phyloP scores from a whole-genome alignment of 2,113 vertebrate genomes.

The Pelvicachromis taeniatus region DNA sequence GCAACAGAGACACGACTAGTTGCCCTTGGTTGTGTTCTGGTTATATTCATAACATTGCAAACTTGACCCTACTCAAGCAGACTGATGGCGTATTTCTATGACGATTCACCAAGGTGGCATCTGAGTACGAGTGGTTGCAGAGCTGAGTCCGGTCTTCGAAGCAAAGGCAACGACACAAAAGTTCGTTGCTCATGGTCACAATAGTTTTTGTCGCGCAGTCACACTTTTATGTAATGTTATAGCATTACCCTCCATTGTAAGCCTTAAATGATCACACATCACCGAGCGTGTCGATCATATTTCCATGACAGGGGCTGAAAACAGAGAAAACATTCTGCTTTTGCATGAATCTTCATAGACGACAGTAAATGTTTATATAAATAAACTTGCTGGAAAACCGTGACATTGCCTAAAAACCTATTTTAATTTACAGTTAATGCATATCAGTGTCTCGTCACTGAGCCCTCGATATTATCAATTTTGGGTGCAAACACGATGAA shows the following conservation, averaged over 20 bases:
- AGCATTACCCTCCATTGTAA: neutral
- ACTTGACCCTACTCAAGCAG: neutral
- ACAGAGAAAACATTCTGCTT: neutral
- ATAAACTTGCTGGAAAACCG: neutral
- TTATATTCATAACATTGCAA: neutral
- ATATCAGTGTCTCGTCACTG: neutral
- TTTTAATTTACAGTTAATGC: neutral
- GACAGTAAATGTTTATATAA: neutral
- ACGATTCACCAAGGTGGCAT: neutral
- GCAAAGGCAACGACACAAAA: neutral
- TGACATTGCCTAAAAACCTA: neutral
- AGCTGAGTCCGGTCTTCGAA: neutral
- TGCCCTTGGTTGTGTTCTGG: neutral
- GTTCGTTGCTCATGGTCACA: neutral
- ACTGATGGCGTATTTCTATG: rapidly evolving
- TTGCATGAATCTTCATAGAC: neutral
- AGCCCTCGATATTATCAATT: neutral
- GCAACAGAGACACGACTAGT: neutral
- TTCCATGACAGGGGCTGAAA: neutral
- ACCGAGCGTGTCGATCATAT: neutral
- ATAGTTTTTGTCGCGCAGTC: neutral
- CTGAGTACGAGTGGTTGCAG: rapidly evolving
- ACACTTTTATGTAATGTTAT: neutral
- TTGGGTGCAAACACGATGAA: rapidly evolving
- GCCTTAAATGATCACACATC: neutral